Conservation (phyloP, 2,888 invertebrate species). For the Drosophila mayaguana region DNA sequence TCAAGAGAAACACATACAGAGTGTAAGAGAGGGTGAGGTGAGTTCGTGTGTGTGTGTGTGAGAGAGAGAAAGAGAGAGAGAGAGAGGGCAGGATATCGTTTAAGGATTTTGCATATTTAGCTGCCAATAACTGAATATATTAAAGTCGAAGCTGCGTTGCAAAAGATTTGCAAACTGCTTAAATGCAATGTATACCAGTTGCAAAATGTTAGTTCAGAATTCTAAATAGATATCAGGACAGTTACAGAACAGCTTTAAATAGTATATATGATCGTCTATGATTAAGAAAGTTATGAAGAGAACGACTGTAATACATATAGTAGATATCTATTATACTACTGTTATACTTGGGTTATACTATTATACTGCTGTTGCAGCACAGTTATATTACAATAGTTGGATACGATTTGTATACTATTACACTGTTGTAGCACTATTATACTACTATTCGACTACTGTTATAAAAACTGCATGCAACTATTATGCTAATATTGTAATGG, state of each 20-base stretch:
- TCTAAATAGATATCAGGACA: neutral
- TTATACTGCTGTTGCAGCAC: neutral
- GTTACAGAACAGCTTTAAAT: neutral
- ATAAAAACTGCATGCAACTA: too few species aligned
- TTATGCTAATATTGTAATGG: neutral
- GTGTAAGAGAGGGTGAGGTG: too few species aligned
- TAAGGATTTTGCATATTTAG: conserved; percentile 48
- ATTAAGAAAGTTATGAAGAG: too few species aligned
- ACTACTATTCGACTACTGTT: neutral
- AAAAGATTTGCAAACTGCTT: conserved; percentile 19
- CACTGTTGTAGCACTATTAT: neutral
- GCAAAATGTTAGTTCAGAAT: conserved; percentile 39
- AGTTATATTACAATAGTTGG: too few species aligned
- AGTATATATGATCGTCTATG: neutral
- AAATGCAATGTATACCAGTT: conserved; percentile 11
- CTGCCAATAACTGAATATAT: conserved; percentile 59
- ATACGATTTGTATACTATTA: too few species aligned
- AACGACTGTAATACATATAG: too few species aligned
- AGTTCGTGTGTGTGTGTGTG: too few species aligned
- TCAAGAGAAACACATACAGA: conserved; percentile 7
- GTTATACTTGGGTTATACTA: neutral
- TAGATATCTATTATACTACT: too few species aligned
- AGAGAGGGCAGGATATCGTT: conserved; percentile 4
- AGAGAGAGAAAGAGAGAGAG: neutral
- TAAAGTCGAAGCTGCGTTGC: conserved; percentile 19